Evolutionary conservation across 2,888 invertebrate species (phyloP).

Genomic region (Andrena haemorrhoa): DNA sequence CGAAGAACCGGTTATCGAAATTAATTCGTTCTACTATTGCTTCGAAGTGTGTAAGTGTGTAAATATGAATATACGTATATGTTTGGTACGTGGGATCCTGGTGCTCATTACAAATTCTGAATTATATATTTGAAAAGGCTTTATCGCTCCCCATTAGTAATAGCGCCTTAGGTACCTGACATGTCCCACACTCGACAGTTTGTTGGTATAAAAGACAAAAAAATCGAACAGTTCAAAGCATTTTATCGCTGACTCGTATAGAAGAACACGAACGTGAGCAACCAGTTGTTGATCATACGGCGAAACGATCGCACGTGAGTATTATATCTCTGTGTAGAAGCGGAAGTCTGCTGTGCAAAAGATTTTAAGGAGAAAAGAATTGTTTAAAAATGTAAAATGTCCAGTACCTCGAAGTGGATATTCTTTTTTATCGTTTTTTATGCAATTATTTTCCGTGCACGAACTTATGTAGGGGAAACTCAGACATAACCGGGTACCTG

Average conservation of each 20-base stretch:
- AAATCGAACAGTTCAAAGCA: neutral
- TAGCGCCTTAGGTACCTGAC: neutral
- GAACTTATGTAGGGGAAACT: neutral
- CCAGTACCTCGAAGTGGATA: neutral
- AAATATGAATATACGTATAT: neutral
- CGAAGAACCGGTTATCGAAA: conserved; percentile 21
- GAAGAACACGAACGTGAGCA: neutral
- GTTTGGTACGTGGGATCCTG: neutral
- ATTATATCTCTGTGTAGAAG: neutral
- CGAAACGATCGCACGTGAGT: neutral
- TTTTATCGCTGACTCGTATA: neutral
- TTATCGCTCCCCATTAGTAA: neutral
- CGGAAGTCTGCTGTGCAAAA: neutral
- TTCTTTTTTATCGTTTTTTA: neutral
- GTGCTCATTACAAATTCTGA: neutral
- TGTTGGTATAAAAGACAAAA: conserved; percentile 32
- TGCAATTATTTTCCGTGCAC: neutral
- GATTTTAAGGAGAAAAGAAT: neutral
- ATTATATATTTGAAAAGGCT: neutral
- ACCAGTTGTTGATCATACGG: neutral
- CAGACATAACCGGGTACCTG: too few relatives aligned
- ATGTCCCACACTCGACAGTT: neutral
- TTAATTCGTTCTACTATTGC: neutral
- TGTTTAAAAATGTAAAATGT: neutral
- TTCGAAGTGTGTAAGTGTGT: too few relatives aligned